phyloP scores from a whole-genome alignment of 2,888 invertebrate genomes.

The Eristalis arbustorum region DNA sequence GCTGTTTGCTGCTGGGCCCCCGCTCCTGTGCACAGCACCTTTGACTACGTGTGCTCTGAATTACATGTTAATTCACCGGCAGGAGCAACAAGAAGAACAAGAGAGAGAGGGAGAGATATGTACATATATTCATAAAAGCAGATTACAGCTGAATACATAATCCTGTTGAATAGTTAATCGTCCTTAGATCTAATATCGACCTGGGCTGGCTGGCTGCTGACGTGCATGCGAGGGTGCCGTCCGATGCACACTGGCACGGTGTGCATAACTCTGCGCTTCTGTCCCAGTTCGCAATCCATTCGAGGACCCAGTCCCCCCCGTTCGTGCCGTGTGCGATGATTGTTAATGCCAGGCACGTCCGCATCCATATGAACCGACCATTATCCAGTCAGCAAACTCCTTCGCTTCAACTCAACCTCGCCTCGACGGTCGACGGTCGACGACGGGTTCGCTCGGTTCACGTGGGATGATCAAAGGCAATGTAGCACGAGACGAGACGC shows the following conservation, averaged over 20 bases:
- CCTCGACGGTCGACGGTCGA: conserved; percentile 14
- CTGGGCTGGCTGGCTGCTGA: conserved; percentile 24
- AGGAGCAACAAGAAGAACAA: neutral
- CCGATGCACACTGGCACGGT: conserved; percentile 7
- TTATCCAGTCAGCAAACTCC: conserved; percentile 71
- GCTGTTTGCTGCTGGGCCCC: conserved; percentile 17
- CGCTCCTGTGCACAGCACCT: conserved; percentile 29
- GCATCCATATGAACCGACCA: conserved; percentile 70
- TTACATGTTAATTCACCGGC: conserved; percentile 57
- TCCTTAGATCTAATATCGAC: conserved; percentile 69
- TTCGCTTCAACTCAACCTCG: neutral
- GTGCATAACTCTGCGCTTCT: conserved; percentile 55
- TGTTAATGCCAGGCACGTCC: conserved; percentile 67
- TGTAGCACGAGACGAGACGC: conserved; percentile 1
- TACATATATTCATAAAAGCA: conserved; percentile 66
- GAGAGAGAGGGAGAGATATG: too few species aligned
- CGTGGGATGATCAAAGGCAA: conserved; percentile 60
- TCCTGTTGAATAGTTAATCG: conserved; percentile 71
- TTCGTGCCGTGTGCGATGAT: conserved; percentile 41
- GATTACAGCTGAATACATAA: conserved; percentile 69
- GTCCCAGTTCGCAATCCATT: conserved; percentile 64
- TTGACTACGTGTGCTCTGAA: conserved; percentile 52
- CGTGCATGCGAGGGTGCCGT: conserved; percentile 39
- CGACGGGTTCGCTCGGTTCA: conserved; percentile 33
- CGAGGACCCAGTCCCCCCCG: conserved; percentile 23